Percentiles rank a stretch among this genome's conserved stretches.
phyloP scores from a whole-genome alignment of 35 echinoderm and acorn worm genomes.

The Anneissia japonica region DNA sequence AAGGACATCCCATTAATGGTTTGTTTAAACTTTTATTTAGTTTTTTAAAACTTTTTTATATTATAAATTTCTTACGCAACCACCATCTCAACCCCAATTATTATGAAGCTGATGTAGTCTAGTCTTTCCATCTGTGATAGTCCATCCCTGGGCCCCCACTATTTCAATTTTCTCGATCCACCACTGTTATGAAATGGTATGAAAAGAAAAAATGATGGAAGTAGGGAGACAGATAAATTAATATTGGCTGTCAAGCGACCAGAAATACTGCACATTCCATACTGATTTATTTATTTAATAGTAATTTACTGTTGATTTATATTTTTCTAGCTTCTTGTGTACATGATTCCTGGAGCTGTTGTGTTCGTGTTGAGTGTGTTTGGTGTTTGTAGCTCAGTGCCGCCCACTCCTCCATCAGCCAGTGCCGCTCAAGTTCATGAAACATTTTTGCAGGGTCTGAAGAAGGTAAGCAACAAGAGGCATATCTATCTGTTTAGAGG shows the following conservation, averaged over 20 bases:
- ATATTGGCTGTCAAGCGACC: too few species aligned
- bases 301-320: constrained; percentile 6
- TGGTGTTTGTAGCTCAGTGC: constrained; percentile 54
- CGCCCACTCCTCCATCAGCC: constrained; percentile 68
- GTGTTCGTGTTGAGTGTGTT: constrained; percentile 67
- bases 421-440: constrained; percentile 61
- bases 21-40: not conserved
- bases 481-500: too few species aligned
- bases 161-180: not conserved
- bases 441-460: constrained; percentile 72
- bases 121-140: not conserved
- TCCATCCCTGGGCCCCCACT: not conserved
- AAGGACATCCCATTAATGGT: constrained; percentile 85
- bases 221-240: too few species aligned
- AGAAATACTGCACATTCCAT: too few species aligned
- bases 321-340: constrained; percentile 62
- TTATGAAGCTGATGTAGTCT: not conserved
- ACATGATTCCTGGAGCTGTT: constrained; percentile 64
- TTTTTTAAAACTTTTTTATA: not conserved
- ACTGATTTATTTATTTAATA: too few species aligned
- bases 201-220: too few species aligned
- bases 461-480: constrained; percentile 82
- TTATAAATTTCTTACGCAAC: not conserved
- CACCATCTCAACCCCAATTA: not conserved
- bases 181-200: not conserved